Base-by-base conservation (phyloP, 2,888 invertebrate species). In the Meandrusa payeni region DNA sequence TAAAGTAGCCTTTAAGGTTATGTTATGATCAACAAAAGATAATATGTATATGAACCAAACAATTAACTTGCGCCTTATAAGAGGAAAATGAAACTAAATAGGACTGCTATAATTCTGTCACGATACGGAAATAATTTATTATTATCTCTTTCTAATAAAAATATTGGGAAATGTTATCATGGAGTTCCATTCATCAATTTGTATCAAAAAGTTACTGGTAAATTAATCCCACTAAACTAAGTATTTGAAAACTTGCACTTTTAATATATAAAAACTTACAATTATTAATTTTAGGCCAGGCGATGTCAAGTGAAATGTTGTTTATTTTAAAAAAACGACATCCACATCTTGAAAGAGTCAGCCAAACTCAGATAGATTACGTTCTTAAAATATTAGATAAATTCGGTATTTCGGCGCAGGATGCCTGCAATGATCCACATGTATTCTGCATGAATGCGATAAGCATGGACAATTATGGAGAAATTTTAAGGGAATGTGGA, bases 401-500 rank as follows among this genome's bases (percentile, higher is more conserved):
- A 50, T 78, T 89, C 26, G 76, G 82, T 2, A 90, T 90, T 37
- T 70, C 75, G 0, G 67, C 87, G 1, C 54, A 79, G 12, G 90
- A 91, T 13, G 90, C 92, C 7, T 75, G 90, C 24, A 48, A 69
- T 1, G 78, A 89, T 52, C 90, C 90, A 0, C 85, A 88, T 64
- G 61, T 93, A 2, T 79, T 93, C n/a, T 86, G 83, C 38, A 81
- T 88, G 64, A 88, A 89, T 55, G 83, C 89, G 1, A 72, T 89
- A 12, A 88, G 89, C 17, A 65, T 92, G 56, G 88, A 90, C 34
- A 91, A 93, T 57, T 91, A 92, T 54, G 89, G 89, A 46, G 81
- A 86, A 57, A 89, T 91, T 28, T 69, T 93, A 6, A 76, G 74
- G 49, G 93, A 93, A 72, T 91, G 91, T 61, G 90, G 91, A 7